These are phyloP conservation scores for Pyrocephalus nanus DNA, from an alignment of 2,797 vertebrate genomes.

Conservation along the genomic window DNA sequence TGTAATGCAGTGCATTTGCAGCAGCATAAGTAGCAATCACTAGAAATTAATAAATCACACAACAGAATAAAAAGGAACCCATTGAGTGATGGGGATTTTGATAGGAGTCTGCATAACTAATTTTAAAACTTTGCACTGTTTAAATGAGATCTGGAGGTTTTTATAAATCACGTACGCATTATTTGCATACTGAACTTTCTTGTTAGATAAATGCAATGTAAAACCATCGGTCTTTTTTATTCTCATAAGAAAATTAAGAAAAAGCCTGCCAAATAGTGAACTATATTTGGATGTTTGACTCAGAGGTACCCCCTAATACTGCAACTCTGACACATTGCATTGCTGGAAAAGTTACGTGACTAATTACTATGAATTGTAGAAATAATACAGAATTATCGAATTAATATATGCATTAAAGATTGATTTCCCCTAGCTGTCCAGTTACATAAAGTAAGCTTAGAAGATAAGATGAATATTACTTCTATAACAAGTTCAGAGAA, in stretches of 20 bases:
- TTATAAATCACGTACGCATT: not conserved
- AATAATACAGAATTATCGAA: not conserved
- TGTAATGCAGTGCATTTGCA: not conserved
- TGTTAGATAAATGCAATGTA: not conserved
- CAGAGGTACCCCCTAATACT: not conserved
- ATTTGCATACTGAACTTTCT: not conserved
- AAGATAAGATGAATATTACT: not conserved
- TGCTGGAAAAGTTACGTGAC: not conserved
- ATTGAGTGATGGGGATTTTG: not conserved
- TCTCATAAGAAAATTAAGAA: not conserved
- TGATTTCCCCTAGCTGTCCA: not conserved
- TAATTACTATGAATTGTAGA: not conserved
- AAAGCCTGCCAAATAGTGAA: not conserved
- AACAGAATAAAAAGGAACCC: not conserved
- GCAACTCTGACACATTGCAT: not conserved
- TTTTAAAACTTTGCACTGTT: not conserved
- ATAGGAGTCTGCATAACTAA: not conserved
- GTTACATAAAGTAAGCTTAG: not conserved
- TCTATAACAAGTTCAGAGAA: not conserved
- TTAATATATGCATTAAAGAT: not conserved
- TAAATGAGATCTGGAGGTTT: not conserved
- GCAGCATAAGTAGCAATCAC: not conserved
- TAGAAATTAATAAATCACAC: not conserved
- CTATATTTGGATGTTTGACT: not conserved
- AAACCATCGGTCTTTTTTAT: not conserved